These are phyloP conservation scores for Mythimna impura DNA, from an alignment of 2,888 invertebrate species.

Conservation along the genomic window DNA sequence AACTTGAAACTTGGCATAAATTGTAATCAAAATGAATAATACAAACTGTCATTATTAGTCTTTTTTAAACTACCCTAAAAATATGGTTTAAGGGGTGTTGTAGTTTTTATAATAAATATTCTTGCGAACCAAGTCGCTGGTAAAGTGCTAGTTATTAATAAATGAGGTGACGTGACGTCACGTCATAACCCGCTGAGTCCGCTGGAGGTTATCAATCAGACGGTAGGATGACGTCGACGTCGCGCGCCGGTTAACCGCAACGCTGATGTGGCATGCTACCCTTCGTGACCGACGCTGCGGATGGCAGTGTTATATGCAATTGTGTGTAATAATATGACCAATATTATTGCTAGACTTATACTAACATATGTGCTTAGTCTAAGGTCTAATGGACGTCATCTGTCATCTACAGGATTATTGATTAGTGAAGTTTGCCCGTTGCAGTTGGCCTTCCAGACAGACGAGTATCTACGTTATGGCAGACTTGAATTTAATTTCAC, in stretches of 20 bases:
- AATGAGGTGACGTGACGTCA: slow-evolving; percentile 44
- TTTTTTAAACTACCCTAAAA: no score
- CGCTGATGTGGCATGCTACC: slow-evolving; percentile 84
- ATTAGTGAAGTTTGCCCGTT: not conserved
- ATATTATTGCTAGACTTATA: slow-evolving; percentile 26
- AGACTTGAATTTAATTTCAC: not conserved
- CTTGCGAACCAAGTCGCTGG: not conserved
- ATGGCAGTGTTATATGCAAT: slow-evolving; percentile 58
- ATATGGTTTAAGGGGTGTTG: no score
- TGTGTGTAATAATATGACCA: slow-evolving; percentile 41
- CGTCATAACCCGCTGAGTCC: slow-evolving; percentile 15
- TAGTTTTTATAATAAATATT: no score
- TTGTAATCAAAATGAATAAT: no score
- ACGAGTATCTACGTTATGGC: not conserved
- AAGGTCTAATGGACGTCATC: slow-evolving; percentile 3
- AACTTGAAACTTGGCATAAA: no score
- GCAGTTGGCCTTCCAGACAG: not conserved
- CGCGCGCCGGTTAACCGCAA: slow-evolving; percentile 83
- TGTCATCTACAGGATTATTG: slow-evolving; percentile 19
- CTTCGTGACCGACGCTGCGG: slow-evolving; percentile 68
- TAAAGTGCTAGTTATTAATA: slow-evolving; percentile 39
- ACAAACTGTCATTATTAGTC: no score
- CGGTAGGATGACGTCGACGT: slow-evolving; percentile 70
- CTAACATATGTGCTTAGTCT: not conserved
- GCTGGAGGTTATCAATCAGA: slow-evolving; percentile 61